Conservation (phyloP, 2,797 vertebrate genomes). For the Poeciliopsis gracilis region DNA sequence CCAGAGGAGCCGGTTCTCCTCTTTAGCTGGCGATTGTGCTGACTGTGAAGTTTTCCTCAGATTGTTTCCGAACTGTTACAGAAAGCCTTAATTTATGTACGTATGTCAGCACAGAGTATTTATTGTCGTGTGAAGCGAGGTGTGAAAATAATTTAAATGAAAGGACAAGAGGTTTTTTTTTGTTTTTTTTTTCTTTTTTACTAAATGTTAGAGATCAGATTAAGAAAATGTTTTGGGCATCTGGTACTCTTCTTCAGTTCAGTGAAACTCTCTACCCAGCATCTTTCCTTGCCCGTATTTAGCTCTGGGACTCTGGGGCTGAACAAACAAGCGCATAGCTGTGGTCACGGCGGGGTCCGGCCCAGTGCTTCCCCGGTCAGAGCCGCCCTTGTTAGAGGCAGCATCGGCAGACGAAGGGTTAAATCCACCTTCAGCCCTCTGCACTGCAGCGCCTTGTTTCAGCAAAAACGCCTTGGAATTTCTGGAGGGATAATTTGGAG, state of each 20-base stretch:
- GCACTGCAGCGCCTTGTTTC: constrained; percentile 50
- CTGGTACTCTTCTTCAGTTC: constrained; percentile 35
- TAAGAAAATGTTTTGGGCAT: neutral
- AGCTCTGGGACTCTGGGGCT: constrained; percentile 56
- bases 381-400: constrained; percentile 67
- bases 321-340: constrained; percentile 77
- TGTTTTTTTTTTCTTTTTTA: too few relatives aligned
- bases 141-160: constrained; percentile 30
- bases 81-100: constrained; percentile 69
- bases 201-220: too few relatives aligned
- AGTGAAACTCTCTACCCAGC: constrained; percentile 34
- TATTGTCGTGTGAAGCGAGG: constrained; percentile 63
- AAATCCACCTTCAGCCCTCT: constrained; percentile 39
- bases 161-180: constrained; percentile 11
- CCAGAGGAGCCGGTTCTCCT: constrained; percentile 75
- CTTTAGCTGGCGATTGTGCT: constrained; percentile 32
- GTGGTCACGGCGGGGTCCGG: constrained; percentile 58
- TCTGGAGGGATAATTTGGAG: constrained; percentile 4
- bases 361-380: constrained; percentile 54
- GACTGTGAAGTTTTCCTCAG: constrained; percentile 52
- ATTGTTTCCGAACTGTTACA: constrained; percentile 24
- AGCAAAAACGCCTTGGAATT: constrained; percentile 27
- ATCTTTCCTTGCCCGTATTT: constrained; percentile 61
- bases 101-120: constrained; percentile 73
- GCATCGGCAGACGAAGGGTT: constrained; percentile 32